Conservation (phyloP, 2,888 invertebrate species). For the Lumbricus terrestris region DNA sequence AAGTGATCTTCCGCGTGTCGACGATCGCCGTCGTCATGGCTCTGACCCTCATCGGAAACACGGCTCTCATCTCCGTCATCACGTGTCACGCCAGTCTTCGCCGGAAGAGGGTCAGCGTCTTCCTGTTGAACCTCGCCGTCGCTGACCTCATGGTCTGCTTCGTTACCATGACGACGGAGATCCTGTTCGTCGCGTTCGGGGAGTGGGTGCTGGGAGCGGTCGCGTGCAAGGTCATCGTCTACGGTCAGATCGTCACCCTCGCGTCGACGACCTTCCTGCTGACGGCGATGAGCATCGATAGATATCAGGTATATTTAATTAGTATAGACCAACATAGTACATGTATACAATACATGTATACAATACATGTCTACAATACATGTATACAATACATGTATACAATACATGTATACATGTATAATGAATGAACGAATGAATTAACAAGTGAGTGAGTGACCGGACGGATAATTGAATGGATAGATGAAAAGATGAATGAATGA, state of each 20-base stretch:
- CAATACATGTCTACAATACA: too few species aligned
- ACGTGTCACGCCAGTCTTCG: slow-evolving; percentile 51
- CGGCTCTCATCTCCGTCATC: slow-evolving; percentile 53
- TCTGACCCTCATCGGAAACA: slow-evolving; percentile 58
- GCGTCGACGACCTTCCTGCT: slow-evolving; percentile 59
- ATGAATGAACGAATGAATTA: too few species aligned
- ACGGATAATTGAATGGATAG: too few species aligned
- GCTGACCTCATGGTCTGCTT: slow-evolving; percentile 60
- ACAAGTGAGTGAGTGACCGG: too few species aligned
- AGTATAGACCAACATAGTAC: too few species aligned
- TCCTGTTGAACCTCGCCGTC: slow-evolving; percentile 59
- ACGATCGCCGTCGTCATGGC: slow-evolving; percentile 49
- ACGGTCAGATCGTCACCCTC: slow-evolving; percentile 59
- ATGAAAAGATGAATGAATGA: too few species aligned
- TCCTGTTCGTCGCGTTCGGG: slow-evolving; percentile 58
- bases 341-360: too few species aligned
- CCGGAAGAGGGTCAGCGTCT: slow-evolving; percentile 58
- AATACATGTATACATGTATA: too few species aligned
- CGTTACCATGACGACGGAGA: slow-evolving; percentile 60
- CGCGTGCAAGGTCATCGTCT: slow-evolving; percentile 58
- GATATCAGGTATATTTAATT: slow-evolving; percentile 54
- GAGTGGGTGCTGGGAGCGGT: slow-evolving; percentile 60
- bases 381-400: too few species aligned
- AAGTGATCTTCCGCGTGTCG: slow-evolving; percentile 35
- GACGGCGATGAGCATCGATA: slow-evolving; percentile 60